These are phyloP conservation scores for Orbicella faveolata DNA, from an alignment of 64 coral and sea anemone genomes.

Conservation along the genomic window DNA sequence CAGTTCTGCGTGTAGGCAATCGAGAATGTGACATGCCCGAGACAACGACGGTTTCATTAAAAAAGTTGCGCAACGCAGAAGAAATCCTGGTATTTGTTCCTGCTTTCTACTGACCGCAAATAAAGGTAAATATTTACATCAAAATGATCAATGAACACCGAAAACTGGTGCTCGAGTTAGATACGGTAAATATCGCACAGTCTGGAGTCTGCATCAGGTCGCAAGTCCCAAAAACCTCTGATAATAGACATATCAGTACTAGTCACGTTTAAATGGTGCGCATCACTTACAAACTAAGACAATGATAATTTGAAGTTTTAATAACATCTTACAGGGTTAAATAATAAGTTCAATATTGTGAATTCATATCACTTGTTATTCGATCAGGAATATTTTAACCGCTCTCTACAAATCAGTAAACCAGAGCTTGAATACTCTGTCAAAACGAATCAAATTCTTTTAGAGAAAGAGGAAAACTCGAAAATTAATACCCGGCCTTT, in stretches of 20 bases:
- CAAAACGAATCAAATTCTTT: neutral
- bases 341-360: neutral
- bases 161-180: neutral
- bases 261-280: neutral
- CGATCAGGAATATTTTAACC: too few relatives aligned
- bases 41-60: neutral
- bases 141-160: constrained; percentile 11
- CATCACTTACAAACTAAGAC: neutral
- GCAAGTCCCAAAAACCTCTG: neutral
- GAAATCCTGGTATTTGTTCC: neutral
- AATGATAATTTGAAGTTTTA: neutral
- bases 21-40: neutral
- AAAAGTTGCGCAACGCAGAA: neutral
- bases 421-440: too few relatives aligned
- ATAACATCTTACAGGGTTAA: neutral
- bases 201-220: neutral
- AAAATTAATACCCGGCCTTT: too few relatives aligned
- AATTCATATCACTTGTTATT: neutral
- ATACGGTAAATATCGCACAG: constrained; percentile 10
- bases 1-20: neutral
- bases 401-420: too few relatives aligned
- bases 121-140: constrained; percentile 32
- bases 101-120: neutral
- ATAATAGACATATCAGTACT: constrained; percentile 19
- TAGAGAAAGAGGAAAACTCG: too few relatives aligned